Base-by-base conservation (phyloP, 2,797 vertebrate species). In the Sciaenops ocellatus region DNA sequence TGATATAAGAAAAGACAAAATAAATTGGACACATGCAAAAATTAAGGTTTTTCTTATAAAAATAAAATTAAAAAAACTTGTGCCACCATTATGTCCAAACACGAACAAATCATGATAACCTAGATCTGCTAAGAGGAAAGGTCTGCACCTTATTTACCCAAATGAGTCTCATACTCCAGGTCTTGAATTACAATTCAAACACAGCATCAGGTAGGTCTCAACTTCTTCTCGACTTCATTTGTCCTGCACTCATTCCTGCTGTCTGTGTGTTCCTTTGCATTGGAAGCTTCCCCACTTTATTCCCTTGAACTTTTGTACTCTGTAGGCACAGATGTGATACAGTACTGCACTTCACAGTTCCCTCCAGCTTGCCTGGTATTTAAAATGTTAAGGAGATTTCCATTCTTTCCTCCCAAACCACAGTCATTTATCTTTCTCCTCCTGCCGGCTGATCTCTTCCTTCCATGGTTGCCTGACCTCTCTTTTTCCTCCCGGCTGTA, bases 401-500 rank as follows among this genome's bases (percentile, higher is more conserved):
- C 75, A 81, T 69, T 61, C 66, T 67, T 55, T 73, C n/a, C 76
- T 65, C 70, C 69, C 41, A 79, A 81, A 83, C 80, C 85, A 61
- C 79, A 76, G 70, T 59, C 61, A 79, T 83, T 84, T 80, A 73
- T 87, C 77, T 72, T 72, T 55, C 54, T 56, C 15, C 22, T 72
- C 63, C 69, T 81, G 77, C 63, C 80, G 74, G 79, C 78, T 76
- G 60, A 84, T 85, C 69, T 70, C 69, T 75, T 79, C 73, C 54
- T 65, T 71, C 61, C 63, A 38, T 38, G 46, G 47, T 70, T 60
- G 34, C 55, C 38, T 79, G 75, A 84, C 68, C 48, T 83, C 75
- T 63, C 24, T 57, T 65, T 69, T 67, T 52, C 57, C 46, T 65
- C 30, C 28, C 4, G 1, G 22, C 22, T 66, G 20, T 38, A 57